Percentiles rank a stretch among this genome's conserved stretches.
phyloP scores from a whole-genome alignment of 2,113 vertebrate species.

The Anseranas semipalmata region DNA sequence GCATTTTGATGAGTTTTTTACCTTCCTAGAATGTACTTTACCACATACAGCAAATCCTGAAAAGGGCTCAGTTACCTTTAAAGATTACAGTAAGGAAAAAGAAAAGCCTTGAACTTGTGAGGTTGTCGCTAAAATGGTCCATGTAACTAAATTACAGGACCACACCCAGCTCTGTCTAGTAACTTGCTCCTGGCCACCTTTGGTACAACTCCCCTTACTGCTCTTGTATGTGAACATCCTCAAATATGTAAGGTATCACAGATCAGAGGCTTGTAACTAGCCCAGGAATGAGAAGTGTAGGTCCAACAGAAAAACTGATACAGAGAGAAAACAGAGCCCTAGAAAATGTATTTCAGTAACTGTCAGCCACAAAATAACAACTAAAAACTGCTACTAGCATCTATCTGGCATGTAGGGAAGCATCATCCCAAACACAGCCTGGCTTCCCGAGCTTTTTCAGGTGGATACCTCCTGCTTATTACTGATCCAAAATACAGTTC shows the following conservation, averaged over 20 bases:
- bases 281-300: background rate
- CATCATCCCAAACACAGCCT: background rate
- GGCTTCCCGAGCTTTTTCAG: background rate
- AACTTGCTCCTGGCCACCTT: background rate
- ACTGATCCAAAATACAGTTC: background rate
- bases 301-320: background rate
- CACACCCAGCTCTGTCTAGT: background rate
- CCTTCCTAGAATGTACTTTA: background rate
- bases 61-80: background rate
- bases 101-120: accelerated
- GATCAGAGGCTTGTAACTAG: background rate
- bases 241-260: background rate
- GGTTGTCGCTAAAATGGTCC: background rate
- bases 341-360: background rate
- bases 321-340: background rate
- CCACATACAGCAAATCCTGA: background rate
- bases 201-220: background rate
- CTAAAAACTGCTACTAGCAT: background rate
- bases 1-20: background rate
- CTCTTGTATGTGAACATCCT: background rate
- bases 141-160: background rate
- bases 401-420: background rate
- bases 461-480: background rate
- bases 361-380: background rate
- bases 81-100: background rate